Evolutionary conservation across 2,113 vertebrate species (phyloP).

Genomic region (Heteronetta atricapilla): DNA sequence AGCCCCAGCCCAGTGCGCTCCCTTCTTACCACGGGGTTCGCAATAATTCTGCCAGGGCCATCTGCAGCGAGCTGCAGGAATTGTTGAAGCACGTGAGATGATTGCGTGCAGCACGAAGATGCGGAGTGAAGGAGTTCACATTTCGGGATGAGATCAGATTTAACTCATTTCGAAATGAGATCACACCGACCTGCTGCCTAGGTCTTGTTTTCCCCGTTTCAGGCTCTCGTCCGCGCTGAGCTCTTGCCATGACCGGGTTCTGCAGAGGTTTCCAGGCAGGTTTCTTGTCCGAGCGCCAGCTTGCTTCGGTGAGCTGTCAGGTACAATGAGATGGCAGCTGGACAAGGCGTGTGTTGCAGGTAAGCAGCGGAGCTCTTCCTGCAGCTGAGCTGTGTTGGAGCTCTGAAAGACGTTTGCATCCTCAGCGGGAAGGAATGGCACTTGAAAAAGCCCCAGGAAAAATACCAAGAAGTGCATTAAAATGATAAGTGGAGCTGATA

Average conservation of each 20-base stretch:
- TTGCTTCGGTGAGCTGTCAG: background rate
- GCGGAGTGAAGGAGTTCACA: rapidly evolving
- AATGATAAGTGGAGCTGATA: constrained; percentile 7
- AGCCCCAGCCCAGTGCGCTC: background rate
- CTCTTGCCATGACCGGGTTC: background rate
- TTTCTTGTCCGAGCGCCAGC: background rate
- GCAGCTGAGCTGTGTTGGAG: background rate
- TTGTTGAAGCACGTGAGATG: rapidly evolving
- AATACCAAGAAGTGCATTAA: constrained; percentile 6
- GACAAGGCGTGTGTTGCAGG: background rate
- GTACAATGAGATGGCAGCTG: background rate
- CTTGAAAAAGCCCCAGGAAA: constrained; percentile 17
- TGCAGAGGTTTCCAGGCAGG: background rate
- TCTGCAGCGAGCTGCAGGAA: too few species aligned
- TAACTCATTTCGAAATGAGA: background rate
- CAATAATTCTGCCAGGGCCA: background rate
- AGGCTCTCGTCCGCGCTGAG: background rate
- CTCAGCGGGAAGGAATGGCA: background rate
- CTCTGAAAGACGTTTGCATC: background rate
- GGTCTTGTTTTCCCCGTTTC: background rate
- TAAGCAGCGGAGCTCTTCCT: background rate
- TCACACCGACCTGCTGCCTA: background rate
- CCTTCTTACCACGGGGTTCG: rapidly evolving
- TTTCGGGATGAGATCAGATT: background rate
- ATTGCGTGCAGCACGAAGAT: background rate